Evolutionary conservation across 2,888 invertebrate genomes (phyloP), one percentile per base, ranked within the genome.

Genomic region (Caenorhabditis plicata): DNA sequence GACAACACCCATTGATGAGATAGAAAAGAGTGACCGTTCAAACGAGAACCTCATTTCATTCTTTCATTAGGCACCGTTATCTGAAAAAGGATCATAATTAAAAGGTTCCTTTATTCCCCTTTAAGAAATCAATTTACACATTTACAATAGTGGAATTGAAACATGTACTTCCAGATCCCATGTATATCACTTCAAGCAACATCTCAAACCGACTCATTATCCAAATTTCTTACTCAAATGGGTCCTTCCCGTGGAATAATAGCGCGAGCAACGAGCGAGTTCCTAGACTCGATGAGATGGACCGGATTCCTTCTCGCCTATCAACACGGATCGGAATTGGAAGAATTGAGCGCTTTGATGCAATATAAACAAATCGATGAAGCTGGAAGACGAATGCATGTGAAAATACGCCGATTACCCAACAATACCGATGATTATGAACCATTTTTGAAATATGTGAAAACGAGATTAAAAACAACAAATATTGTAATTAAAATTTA

Each of bases 361-460:
- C 64, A 62, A 39, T 57, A 60, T 25, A 55, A 66, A 43, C 45
- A 54, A n/a, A 45, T 57, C 5, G 69, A 64, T 33, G 51, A 49
- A 8, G 53, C 50, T 2, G 57, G 51, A n/a, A 25, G 60, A 20
- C 32, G 58, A 33, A 51, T 65, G 8, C 52, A 53, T 11, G 55
- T 69, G 8, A 61, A 58, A 54, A 51, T 69, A 17, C 32, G 69
- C 15, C 52, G 68, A 36, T 58, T 77, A 25, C 77, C 77, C 4
- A 61, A 64, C 19, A 67, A 62, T 38, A 58, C 70, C 13, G 63
- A 61, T 26, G 67, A 72, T 38, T 77, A 68, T 55, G 74, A 73
- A 26, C 70, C 69, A 5, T 77, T 77, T 49, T 35, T 77, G 36
- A 77, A 77, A 53, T 68, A 78, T 62, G 63, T 73, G 31, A 69